Conservation (phyloP, 1,140 invertebrate genomes). For the Ceratina australensis region DNA sequence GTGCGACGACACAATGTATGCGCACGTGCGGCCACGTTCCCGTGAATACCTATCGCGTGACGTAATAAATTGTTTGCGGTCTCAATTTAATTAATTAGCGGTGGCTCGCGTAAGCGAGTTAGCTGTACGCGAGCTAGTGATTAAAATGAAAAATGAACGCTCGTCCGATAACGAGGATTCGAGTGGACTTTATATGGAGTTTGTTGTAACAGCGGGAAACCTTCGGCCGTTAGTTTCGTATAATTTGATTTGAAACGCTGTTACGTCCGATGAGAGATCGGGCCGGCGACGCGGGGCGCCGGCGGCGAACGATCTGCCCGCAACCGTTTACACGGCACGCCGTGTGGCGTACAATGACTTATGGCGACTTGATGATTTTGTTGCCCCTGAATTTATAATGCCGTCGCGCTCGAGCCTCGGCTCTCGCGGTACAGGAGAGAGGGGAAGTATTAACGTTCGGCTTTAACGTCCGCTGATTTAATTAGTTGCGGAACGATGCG, state of each 20-base stretch:
- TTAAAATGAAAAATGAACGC: conserved; percentile 56
- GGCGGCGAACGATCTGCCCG: neutral
- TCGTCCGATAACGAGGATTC: conserved; percentile 44
- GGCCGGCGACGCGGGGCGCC: too few species aligned
- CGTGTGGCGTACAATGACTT: conserved; percentile 12
- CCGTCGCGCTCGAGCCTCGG: neutral
- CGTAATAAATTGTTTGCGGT: conserved; percentile 59
- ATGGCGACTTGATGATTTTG: neutral
- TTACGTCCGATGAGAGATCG: conserved; percentile 11
- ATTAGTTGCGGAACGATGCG: conserved; percentile 23
- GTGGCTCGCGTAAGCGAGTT: conserved; percentile 19
- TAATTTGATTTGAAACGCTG: conserved; percentile 17
- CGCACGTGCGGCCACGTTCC: conserved; percentile 18
- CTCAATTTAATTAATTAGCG: conserved; percentile 64
- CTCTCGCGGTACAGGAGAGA: too few species aligned
- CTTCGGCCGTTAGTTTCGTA: conserved; percentile 3
- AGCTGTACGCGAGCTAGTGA: conserved; percentile 25
- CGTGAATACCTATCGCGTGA: conserved; percentile 41
- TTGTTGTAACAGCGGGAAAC: conserved; percentile 15
- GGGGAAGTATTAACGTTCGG: conserved; percentile 11
- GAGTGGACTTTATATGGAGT: conserved; percentile 41
- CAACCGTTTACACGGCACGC: neutral
- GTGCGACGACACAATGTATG: too few species aligned
- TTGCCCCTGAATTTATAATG: conserved; percentile 8
- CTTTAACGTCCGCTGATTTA: conserved; percentile 20